Percentiles rank a stretch among this genome's conserved stretches.
These are phyloP conservation scores for Dicentrarchus labrax DNA, from an alignment of 2,113 vertebrate genomes.

Conservation along the genomic window DNA sequence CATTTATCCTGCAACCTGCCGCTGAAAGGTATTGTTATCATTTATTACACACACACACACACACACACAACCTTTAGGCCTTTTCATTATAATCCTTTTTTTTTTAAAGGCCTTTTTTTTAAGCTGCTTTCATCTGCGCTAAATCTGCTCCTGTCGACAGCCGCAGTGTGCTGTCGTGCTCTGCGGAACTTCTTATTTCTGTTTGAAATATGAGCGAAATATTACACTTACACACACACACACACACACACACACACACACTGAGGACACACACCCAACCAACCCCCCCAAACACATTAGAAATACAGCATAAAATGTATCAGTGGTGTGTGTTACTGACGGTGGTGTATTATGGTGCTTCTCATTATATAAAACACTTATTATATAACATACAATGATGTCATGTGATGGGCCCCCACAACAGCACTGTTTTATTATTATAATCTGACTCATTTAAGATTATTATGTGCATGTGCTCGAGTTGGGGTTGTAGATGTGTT, in stretches of 20 bases:
- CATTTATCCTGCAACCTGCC: conserved; percentile 32
- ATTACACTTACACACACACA: neutral
- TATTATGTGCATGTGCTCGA: neutral
- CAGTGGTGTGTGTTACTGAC: neutral
- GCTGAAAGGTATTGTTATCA: conserved; percentile 58
- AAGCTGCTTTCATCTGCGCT: conserved; percentile 42
- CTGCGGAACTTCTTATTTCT: conserved; percentile 63
- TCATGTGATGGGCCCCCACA: neutral
- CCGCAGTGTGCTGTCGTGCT: conserved; percentile 68
- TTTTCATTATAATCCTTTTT: neutral
- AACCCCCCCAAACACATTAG: neutral
- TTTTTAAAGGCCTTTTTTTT: neutral
- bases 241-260: neutral
- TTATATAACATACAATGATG: neutral
- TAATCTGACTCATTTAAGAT: neutral
- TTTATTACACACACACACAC: neutral
- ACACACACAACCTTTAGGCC: neutral
- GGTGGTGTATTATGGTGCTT: neutral
- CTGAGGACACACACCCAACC: neutral
- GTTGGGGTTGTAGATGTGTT: neutral
- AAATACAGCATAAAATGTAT: neutral
- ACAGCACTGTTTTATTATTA: neutral
- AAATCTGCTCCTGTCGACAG: conserved; percentile 33
- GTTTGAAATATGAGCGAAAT: neutral
- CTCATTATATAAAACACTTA: conserved; percentile 2